Conservation (phyloP, 2,797 vertebrate species). For the Chromis chromis region DNA sequence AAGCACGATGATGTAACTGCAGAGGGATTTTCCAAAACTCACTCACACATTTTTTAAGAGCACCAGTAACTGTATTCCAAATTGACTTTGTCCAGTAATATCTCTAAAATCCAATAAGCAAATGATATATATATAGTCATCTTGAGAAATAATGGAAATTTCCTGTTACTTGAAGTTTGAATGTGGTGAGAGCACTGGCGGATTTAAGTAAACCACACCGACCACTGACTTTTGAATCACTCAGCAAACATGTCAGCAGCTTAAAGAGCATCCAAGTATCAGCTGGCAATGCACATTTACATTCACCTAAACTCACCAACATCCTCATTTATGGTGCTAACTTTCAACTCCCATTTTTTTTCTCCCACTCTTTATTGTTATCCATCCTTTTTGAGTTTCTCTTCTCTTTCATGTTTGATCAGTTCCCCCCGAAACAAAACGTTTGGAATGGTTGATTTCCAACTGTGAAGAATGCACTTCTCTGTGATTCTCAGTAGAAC, state of each 20-base stretch:
- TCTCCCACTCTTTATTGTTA: background rate
- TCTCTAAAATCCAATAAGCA: background rate
- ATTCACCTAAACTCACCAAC: conserved; percentile 18
- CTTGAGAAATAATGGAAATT: conserved; percentile 12
- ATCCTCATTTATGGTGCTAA: conserved; percentile 11
- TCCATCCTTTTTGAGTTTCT: conserved; percentile 17
- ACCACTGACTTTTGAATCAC: conserved; percentile 41
- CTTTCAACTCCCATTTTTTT: conserved; percentile 3
- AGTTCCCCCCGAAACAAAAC: conserved; percentile 29
- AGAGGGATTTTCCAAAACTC: conserved; percentile 67
- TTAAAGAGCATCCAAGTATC: conserved; percentile 23
- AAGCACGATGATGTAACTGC: conserved; percentile 50
- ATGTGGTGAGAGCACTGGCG: conserved; percentile 30
- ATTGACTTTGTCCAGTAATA: background rate
- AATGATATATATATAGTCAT: background rate
- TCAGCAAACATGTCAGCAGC: conserved; percentile 40
- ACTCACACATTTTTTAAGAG: conserved; percentile 9
- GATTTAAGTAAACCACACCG: conserved; percentile 38
- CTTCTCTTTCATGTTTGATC: conserved; percentile 44
- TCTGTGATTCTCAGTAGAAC: conserved; percentile 44
- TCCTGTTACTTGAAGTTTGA: conserved; percentile 19
- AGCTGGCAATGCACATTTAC: background rate
- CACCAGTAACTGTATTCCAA: conserved; percentile 7
- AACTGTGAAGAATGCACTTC: conserved; percentile 18
- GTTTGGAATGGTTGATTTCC: conserved; percentile 42